Percentiles rank a stretch among this genome's conserved stretches.
Conservation (phyloP, 2,888 invertebrate genomes). For the Gastracanthus pulcherrimus region DNA sequence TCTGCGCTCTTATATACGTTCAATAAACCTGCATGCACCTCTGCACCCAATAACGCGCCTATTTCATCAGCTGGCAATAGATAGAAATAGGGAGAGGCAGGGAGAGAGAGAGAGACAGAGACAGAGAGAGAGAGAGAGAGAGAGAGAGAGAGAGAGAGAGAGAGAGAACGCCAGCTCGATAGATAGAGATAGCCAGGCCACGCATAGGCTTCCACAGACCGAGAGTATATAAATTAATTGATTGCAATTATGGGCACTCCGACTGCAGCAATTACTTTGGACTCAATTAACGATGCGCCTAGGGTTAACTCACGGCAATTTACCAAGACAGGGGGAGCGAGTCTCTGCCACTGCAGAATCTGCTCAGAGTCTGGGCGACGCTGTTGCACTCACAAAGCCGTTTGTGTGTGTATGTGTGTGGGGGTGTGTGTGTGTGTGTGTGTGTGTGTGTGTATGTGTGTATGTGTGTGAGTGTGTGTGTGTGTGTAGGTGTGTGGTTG, state of each 20-base stretch:
- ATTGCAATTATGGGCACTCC: slow-evolving; percentile 69
- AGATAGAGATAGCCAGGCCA: slow-evolving; percentile 48
- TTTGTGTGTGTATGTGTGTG: neutral
- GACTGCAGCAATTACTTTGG: slow-evolving; percentile 71
- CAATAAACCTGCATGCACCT: no score
- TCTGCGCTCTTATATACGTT: no score
- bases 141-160: neutral
- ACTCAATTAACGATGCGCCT: slow-evolving; percentile 70
- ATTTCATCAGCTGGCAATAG: neutral
- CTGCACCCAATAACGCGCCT: no score
- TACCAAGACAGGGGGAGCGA: slow-evolving; percentile 31
- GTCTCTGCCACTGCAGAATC: neutral
- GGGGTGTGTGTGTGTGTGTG: neutral
- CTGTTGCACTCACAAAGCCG: neutral
- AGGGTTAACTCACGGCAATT: slow-evolving; percentile 37
- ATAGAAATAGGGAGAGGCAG: neutral
- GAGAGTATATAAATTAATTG: slow-evolving; percentile 68
- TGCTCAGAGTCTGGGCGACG: neutral
- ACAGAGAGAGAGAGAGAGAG: neutral
- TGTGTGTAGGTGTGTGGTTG: neutral
- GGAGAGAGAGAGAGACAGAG: neutral
- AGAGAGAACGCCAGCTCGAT: neutral
- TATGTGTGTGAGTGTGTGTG: no score
- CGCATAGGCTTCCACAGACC: slow-evolving; percentile 50
- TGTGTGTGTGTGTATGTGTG: neutral